These are phyloP conservation scores for Scaptomyza flava DNA, from an alignment of 2,888 invertebrate species.

Conservation along the genomic window DNA sequence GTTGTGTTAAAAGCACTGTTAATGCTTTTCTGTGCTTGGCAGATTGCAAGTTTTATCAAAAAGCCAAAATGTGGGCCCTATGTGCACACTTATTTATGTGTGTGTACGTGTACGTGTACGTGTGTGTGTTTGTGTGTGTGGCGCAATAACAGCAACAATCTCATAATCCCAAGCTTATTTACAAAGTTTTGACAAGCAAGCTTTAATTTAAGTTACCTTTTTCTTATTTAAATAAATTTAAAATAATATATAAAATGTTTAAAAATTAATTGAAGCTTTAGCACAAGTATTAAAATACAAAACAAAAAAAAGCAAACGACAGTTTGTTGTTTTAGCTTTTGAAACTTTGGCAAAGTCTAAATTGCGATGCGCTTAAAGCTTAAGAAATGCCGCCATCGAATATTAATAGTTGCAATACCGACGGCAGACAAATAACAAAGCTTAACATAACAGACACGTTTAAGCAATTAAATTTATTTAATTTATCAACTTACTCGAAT, in stretches of 20 bases:
- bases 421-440: constrained; percentile 5
- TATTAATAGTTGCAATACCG: background rate
- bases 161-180: constrained; percentile 48
- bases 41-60: constrained; percentile 71
- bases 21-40: constrained; percentile 70
- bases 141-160: constrained; percentile 1
- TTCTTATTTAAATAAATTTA: background rate
- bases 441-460: constrained; percentile 2
- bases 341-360: constrained; percentile 65
- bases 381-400: constrained; percentile 37
- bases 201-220: background rate
- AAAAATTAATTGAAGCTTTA: constrained; percentile 35
- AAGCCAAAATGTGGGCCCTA: constrained; percentile 49
- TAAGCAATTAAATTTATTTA: background rate
- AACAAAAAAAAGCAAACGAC: background rate
- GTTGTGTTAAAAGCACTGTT: constrained; percentile 57
- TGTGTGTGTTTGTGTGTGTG: constrained; percentile 2
- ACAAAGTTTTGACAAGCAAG: background rate
- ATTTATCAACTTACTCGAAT: background rate
- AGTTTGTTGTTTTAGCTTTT: constrained; percentile 38
- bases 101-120: constrained; percentile 1
- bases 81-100: background rate
- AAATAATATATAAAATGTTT: constrained; percentile 18
- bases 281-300: background rate
- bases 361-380: constrained; percentile 69